phyloP scores from a whole-genome alignment of 2,797 vertebrate genomes.

The Crax fasciolata region DNA sequence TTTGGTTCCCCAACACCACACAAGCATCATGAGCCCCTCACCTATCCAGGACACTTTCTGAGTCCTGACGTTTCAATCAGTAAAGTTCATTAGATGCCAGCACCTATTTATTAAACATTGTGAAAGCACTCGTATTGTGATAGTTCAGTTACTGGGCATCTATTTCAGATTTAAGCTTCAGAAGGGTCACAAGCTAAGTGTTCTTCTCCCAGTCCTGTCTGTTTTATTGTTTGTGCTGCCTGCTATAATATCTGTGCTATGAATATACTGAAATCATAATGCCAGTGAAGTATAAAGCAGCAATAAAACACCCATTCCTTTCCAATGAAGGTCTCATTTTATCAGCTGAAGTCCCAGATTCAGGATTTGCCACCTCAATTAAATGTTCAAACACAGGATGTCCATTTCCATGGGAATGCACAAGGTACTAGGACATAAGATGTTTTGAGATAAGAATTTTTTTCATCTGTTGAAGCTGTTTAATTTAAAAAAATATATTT shows the following conservation, averaged over 20 bases:
- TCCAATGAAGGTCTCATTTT: background rate
- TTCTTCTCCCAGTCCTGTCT: background rate
- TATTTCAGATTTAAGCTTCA: background rate
- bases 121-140: background rate
- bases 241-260: background rate
- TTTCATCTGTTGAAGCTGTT: background rate
- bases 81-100: background rate
- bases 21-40: fast-evolving
- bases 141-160: background rate
- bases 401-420: background rate
- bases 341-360: background rate
- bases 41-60: background rate
- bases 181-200: background rate
- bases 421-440: background rate
- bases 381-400: background rate
- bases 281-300: background rate
- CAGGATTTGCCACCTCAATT: background rate
- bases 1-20: background rate
- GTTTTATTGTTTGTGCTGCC: background rate
- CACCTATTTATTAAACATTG: background rate
- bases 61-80: background rate
- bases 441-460: background rate
- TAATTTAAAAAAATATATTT: background rate
- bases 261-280: background rate
- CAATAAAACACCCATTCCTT: background rate